Conservation (phyloP, 2,797 vertebrate species). For the Eulemur albifrons region DNA sequence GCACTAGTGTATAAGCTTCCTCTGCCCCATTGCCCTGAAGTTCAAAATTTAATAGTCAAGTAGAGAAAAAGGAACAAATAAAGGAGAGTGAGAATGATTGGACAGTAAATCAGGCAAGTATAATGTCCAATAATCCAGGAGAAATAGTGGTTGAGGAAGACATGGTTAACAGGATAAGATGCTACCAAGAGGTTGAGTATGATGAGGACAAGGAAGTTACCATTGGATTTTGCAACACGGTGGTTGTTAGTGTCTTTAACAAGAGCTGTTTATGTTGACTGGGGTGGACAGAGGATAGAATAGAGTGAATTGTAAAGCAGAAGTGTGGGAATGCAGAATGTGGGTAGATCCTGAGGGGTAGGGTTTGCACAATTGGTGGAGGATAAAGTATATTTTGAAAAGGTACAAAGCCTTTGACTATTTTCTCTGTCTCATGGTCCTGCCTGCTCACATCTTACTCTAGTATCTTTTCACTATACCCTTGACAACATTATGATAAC, state of each 20-base stretch:
- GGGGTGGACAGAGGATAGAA: neutral
- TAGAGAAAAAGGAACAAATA: neutral
- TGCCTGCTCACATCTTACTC: neutral
- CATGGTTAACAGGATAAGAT: neutral
- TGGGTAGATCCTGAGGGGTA: neutral
- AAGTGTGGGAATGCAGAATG: neutral
- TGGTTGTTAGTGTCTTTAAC: neutral
- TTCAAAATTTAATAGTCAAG: neutral
- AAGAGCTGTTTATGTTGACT: neutral
- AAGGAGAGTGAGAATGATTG: neutral
- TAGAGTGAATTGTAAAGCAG: neutral
- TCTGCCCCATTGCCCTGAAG: neutral
- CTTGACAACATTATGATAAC: neutral
- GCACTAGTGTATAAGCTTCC: neutral
- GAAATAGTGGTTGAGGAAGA: neutral
- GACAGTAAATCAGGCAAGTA: neutral
- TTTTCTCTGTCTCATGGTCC: neutral
- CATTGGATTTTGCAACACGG: neutral
- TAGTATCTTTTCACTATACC: neutral
- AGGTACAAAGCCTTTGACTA: neutral
- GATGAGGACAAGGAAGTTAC: neutral
- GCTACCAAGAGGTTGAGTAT: neutral
- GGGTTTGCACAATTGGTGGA: neutral
- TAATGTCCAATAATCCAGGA: neutral
- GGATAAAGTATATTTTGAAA: neutral